phyloP scores from a whole-genome alignment of 2,113 vertebrate genomes.

The Petroica traversi region DNA sequence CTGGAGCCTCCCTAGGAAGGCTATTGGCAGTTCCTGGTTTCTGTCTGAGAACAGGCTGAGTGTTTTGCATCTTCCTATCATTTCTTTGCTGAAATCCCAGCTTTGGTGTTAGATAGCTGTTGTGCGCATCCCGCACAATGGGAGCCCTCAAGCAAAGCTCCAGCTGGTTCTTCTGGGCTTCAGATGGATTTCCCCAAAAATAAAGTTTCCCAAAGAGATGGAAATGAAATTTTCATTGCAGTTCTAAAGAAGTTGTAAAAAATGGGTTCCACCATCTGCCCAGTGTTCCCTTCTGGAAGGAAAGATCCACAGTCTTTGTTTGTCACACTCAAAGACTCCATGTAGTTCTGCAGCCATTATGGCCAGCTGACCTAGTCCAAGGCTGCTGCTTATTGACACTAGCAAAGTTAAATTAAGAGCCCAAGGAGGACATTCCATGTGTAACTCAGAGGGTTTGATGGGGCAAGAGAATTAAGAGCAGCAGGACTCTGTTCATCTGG shows the following conservation, averaged over 20 bases:
- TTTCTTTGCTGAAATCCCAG: not conserved
- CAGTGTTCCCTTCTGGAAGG: not conserved
- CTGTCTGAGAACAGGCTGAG: not conserved
- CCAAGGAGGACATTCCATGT: not conserved
- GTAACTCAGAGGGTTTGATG: not conserved
- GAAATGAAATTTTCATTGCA: not conserved
- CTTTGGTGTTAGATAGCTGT: not conserved
- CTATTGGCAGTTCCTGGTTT: not conserved
- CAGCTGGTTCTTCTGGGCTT: not conserved
- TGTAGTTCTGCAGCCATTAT: not conserved
- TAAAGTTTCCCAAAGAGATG: not conserved
- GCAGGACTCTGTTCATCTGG: not conserved
- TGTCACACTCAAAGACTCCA: not conserved
- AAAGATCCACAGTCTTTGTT: not conserved
- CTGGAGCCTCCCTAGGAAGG: not conserved
- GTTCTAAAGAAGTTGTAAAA: not conserved
- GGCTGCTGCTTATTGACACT: not conserved
- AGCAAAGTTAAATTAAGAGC: not conserved
- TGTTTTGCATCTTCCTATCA: not conserved
- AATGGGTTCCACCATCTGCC: not conserved
- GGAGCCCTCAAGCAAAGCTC: not conserved
- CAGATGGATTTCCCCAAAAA: not conserved
- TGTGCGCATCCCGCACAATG: accelerated
- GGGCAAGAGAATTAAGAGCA: not conserved
- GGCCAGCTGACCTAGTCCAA: not conserved